Evolutionary conservation across 2,888 invertebrate species (phyloP).

Genomic region (Isoperla grammatica): DNA sequence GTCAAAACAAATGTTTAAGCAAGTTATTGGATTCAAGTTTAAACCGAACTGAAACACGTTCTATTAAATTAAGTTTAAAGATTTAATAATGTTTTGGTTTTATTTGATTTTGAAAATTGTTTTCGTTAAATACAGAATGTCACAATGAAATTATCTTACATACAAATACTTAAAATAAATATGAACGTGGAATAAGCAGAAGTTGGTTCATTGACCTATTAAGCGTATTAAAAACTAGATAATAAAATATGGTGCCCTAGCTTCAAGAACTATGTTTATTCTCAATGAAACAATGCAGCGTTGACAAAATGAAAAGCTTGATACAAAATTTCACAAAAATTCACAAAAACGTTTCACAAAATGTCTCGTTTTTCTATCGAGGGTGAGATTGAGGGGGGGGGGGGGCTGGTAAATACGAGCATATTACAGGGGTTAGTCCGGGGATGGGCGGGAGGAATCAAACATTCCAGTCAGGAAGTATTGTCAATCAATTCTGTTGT

Average conservation of each 20-base stretch:
- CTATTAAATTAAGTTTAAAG: not conserved
- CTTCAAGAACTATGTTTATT: slow-evolving; percentile 7
- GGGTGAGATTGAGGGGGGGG: not conserved
- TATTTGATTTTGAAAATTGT: slow-evolving; percentile 8
- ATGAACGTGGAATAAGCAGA: slow-evolving; percentile 13
- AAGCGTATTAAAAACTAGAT: slow-evolving; percentile 16
- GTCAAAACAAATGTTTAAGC: not conserved
- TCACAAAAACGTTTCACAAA: slow-evolving; percentile 20
- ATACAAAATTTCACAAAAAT: slow-evolving; percentile 11
- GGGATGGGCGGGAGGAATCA: not conserved
- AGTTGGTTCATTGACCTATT: not conserved
- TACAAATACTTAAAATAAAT: slow-evolving; percentile 13
- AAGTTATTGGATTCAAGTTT: not conserved
- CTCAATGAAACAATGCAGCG: slow-evolving; percentile 15
- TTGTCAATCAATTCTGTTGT: no score
- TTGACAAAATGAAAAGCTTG: slow-evolving; percentile 16
- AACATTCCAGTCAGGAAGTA: not conserved
- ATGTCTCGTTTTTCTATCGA: slow-evolving; percentile 3
- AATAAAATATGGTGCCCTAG: slow-evolving; percentile 12
- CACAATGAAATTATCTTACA: not conserved
- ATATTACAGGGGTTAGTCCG: not conserved
- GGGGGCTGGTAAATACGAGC: not conserved
- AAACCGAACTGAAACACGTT: slow-evolving; percentile 1
- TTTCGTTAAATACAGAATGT: slow-evolving; percentile 11
- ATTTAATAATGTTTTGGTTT: slow-evolving; percentile 3